Base-by-base conservation (phyloP, 2,113 vertebrate species). In the Antennarius striatus region DNA sequence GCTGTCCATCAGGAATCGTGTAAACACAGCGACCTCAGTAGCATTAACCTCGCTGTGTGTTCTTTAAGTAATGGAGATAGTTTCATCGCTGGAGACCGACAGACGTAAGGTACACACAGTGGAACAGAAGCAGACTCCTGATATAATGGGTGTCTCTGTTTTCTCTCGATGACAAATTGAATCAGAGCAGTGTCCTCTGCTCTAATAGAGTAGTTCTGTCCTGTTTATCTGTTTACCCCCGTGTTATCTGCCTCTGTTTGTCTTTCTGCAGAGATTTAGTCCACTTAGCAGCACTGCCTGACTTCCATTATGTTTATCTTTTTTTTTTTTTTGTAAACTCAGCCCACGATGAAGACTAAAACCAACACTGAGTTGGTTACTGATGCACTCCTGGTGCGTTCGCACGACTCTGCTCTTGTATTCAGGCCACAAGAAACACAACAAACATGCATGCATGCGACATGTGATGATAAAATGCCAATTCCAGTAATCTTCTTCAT, bases 101-200 rank as follows among this genome's bases (percentile, higher is more conserved):
- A 3, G 40, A 57, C 29, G 12, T 11, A 45, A n/a, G 13, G 13
- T 71, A 69, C 47, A 77, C 51, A 62, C 13, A 28, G 57, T 47
- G 42, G 54, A 76, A 36, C 59, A 76, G 62, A 68, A 78, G 46
- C 63, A 74, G 71, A 16, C 81, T 54, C 62, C 56, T 22, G 69
- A 47, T 73, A 79, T 50, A 68, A 78, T 15, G 59, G 10, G 14
- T 56, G 45, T n/a, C 45, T 72, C 73, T 80, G 47, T 79, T 85
- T 73, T 70, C 68, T 71, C 73, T 62, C 47, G 50, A 55, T 70
- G 69, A 75, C 73, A 84, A 88, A 88, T 88, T 77, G 49, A 82
- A 90, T 90, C 80, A 75, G 53, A 79, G 28, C 50, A 8, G 29
- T 80, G 80, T 75, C 73, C 73, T 69, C 53, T 50, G 63, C 73